These are phyloP conservation scores for Penelope pileata DNA, from an alignment of 2,113 vertebrate genomes.

Conservation along the genomic window DNA sequence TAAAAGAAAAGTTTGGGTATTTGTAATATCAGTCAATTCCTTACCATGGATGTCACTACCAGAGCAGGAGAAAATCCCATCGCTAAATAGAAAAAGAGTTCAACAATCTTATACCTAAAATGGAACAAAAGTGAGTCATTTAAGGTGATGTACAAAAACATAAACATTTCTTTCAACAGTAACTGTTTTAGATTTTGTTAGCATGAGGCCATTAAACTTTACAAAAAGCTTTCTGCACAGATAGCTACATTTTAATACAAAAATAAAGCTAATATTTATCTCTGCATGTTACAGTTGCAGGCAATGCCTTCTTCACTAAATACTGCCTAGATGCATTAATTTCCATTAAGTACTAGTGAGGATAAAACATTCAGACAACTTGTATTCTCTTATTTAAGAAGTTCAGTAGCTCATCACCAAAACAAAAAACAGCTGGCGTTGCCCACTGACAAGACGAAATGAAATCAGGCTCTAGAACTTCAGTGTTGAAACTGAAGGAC, in stretches of 20 bases:
- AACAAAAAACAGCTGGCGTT: not conserved
- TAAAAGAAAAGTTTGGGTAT: not conserved
- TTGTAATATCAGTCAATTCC: conserved; percentile 36
- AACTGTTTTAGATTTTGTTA: no score
- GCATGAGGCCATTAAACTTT: not conserved
- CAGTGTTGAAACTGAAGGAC: not conserved
- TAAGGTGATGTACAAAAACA: not conserved
- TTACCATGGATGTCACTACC: conserved; percentile 97
- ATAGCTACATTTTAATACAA: not conserved
- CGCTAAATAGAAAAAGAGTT: conserved; percentile 94
- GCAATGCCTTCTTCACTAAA: not conserved
- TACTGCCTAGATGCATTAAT: not conserved
- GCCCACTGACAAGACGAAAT: not conserved
- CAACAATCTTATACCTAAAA: conserved; percentile 93
- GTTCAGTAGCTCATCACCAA: not conserved
- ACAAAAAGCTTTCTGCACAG: not conserved
- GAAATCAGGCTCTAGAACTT: not conserved
- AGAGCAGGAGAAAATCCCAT: conserved; percentile 98
- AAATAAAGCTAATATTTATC: not conserved
- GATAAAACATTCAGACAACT: not conserved
- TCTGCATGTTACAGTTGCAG: not conserved
- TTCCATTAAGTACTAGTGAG: not conserved
- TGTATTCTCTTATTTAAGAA: not conserved
- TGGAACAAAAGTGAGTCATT: not conserved
- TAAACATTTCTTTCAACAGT: not conserved